Evolutionary conservation across 1,140 invertebrate species (phyloP).

Genomic region (Drosophila ercepeae): DNA sequence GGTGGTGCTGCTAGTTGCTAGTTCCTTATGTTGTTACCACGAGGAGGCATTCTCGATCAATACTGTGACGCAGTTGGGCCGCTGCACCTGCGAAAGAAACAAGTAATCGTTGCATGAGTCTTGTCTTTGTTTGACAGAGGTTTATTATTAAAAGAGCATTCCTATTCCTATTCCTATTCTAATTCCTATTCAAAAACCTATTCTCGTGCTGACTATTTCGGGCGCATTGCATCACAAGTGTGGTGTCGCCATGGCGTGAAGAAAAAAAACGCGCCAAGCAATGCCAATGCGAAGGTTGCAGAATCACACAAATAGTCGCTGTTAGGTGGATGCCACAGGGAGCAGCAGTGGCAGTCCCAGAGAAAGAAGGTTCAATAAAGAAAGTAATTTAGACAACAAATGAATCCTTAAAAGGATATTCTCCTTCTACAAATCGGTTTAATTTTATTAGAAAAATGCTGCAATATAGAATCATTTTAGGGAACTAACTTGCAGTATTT

Average conservation of each 20-base stretch:
- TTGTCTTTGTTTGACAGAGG: too few species aligned
- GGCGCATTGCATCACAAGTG: constrained; percentile 52
- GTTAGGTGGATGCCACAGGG: too few species aligned
- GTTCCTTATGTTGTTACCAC: constrained; percentile 16
- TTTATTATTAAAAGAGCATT: constrained; percentile 1
- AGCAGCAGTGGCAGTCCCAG: too few species aligned
- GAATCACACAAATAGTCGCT: constrained; percentile 49
- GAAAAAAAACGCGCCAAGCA: constrained; percentile 10
- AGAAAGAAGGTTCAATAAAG: neutral
- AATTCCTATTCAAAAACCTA: constrained; percentile 26
- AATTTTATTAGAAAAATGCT: neutral
- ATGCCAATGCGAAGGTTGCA: constrained; percentile 54
- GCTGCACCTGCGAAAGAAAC: constrained; percentile 25
- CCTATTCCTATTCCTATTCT: constrained; percentile 24
- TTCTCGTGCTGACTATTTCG: constrained; percentile 30
- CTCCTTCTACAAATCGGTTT: neutral
- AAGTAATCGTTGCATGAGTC: constrained; percentile 11
- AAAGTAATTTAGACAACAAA: neutral
- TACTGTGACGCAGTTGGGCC: constrained; percentile 39
- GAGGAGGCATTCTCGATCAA: constrained; percentile 36
- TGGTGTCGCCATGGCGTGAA: constrained; percentile 29
- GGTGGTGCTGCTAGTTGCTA: constrained; percentile 1
- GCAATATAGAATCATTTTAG: neutral
- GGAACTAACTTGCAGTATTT: neutral
- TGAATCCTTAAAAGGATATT: neutral